These are phyloP conservation scores for Centropristis striata DNA, from an alignment of 2,113 vertebrate species.

Conservation along the genomic window DNA sequence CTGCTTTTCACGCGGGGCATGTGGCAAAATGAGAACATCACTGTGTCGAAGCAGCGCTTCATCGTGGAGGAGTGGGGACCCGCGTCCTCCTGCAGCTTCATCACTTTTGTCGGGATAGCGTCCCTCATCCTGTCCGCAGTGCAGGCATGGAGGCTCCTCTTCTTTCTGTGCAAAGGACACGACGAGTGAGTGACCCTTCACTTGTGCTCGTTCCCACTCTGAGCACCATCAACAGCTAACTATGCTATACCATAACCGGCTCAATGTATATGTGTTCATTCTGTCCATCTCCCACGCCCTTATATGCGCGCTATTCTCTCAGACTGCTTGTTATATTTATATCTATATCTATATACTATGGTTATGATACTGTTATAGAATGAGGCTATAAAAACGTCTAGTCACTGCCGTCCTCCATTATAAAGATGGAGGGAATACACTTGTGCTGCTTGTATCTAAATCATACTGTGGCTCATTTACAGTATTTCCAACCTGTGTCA, in stretches of 20 bases:
- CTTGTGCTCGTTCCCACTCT: not conserved
- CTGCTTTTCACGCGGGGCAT: constrained; percentile 96
- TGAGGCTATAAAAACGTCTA: constrained; percentile 5
- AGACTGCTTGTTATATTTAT: not conserved
- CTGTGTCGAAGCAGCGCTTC: constrained; percentile 94
- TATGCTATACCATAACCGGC: not conserved
- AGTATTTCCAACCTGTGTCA: not conserved
- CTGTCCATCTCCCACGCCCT: constrained; percentile 22
- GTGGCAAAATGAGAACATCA: constrained; percentile 98
- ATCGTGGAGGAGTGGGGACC: constrained; percentile 97
- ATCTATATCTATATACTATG: no score
- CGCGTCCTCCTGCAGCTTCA: constrained; percentile 94
- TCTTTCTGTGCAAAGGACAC: constrained; percentile 96
- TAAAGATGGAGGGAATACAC: constrained; percentile 44
- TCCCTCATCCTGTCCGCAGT: constrained; percentile 93
- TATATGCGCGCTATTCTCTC: not conserved
- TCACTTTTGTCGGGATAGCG: constrained; percentile 92
- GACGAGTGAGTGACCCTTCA: constrained; percentile 91
- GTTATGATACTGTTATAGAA: not conserved
- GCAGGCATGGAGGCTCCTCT: constrained; percentile 95
- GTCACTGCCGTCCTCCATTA: constrained; percentile 36
- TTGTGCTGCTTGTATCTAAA: not conserved
- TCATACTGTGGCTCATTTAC: not conserved
- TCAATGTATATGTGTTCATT: constrained; percentile 9
- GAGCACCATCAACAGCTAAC: not conserved